Percentiles rank a stretch among this genome's conserved stretches.
Conservation (phyloP, 2,888 invertebrate genomes). For the Polydesmus complanatus region DNA sequence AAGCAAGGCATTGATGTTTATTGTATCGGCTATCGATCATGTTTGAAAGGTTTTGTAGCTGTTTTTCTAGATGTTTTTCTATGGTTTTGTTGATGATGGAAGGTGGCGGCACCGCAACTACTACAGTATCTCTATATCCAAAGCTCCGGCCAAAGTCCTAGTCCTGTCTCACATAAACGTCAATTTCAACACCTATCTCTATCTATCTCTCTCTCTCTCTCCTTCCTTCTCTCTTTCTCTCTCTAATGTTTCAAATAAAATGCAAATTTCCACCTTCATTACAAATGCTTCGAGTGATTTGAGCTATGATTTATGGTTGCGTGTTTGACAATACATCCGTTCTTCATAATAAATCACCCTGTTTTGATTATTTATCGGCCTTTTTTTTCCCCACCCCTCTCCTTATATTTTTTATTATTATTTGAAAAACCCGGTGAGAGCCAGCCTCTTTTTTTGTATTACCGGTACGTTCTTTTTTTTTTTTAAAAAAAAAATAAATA, state of each 20-base stretch:
- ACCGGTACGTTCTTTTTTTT: too few relatives aligned
- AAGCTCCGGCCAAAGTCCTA: neutral
- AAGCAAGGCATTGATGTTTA: neutral
- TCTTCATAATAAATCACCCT: too few relatives aligned
- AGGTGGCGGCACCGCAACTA: neutral
- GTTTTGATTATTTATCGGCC: too few relatives aligned
- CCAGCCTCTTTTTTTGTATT: too few relatives aligned
- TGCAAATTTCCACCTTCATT: neutral
- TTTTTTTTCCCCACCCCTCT: too few relatives aligned
- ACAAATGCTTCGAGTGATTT: neutral
- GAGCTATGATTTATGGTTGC: neutral
- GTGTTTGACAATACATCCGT: neutral
- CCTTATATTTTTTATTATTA: too few relatives aligned
- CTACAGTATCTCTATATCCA: neutral
- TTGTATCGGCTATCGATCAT: neutral
- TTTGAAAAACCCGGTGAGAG: too few relatives aligned
- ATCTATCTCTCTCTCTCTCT: neutral
- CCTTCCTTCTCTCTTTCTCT: neutral
- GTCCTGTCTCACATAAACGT: neutral
- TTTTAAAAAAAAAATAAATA: too few relatives aligned
- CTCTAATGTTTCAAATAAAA: neutral
- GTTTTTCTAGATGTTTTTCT: too few relatives aligned
- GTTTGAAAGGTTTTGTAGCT: neutral
- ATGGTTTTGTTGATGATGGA: neutral
- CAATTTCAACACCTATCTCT: neutral